Percentiles rank a stretch among this genome's conserved stretches.
Evolutionary conservation across 2,113 vertebrate genomes (phyloP).

Genomic region (Bubo scandiacus): DNA sequence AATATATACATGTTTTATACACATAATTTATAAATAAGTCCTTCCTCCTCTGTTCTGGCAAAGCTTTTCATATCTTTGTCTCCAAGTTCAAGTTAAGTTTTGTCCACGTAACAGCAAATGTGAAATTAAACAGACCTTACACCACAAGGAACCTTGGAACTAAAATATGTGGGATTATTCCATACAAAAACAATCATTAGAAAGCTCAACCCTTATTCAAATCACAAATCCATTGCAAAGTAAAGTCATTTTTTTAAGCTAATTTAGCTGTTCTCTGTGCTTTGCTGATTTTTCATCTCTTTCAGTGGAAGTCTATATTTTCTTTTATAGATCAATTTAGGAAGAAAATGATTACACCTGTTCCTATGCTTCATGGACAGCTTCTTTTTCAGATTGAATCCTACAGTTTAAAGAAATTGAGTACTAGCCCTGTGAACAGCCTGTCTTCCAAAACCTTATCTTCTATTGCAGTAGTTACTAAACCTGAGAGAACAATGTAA

Average conservation of each 20-base stretch:
- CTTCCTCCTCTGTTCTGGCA: not conserved
- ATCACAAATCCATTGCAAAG: not conserved
- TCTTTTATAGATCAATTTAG: not conserved
- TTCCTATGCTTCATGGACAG: not conserved
- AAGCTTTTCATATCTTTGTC: not conserved
- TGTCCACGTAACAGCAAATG: not conserved
- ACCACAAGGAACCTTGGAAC: not conserved
- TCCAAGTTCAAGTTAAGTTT: not conserved
- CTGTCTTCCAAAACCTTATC: not conserved
- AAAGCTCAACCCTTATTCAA: not conserved
- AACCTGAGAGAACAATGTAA: not conserved
- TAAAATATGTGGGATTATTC: not conserved
- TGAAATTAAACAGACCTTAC: not conserved
- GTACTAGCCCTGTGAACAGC: not conserved
- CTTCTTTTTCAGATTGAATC: not conserved
- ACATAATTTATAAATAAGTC: not conserved
- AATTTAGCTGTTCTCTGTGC: not conserved
- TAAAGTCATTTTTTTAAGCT: not conserved
- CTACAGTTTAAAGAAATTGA: not conserved
- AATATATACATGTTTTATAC: not conserved
- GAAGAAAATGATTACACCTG: not conserved
- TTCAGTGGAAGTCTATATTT: not conserved
- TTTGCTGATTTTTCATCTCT: not conserved
- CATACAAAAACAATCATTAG: not conserved
- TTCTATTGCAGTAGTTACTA: not conserved